A percentile compares a stretch with the other conserved stretches of the same genome.
phyloP scores from a whole-genome alignment of 1,140 invertebrate species.

The Diuraphis noxia region DNA sequence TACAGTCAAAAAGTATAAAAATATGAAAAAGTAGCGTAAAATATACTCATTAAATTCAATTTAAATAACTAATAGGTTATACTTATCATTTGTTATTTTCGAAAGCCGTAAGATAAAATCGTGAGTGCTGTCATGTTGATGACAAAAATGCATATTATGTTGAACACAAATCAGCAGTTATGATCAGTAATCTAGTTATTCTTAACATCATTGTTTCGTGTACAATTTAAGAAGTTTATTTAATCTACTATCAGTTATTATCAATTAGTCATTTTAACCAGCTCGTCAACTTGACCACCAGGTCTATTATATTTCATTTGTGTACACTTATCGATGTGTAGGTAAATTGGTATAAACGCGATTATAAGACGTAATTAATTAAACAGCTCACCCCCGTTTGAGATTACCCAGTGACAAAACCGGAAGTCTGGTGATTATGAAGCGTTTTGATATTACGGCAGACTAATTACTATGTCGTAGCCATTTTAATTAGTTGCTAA shows the following conservation, averaged over 20 bases:
- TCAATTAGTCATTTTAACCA: background rate
- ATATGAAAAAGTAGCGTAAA: no score
- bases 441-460: slow-evolving; percentile 36
- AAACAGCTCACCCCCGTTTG: background rate
- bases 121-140: no score
- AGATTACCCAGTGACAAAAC: slow-evolving; percentile 12
- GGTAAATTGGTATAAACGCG: background rate
- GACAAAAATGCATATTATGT: no score
- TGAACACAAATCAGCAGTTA: background rate
- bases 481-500: slow-evolving; percentile 48
- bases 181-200: background rate
- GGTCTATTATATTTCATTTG: background rate
- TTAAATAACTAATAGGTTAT: no score
- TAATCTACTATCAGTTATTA: background rate
- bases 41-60: no score
- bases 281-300: background rate
- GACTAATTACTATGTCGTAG: slow-evolving; percentile 41
- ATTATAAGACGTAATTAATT: slow-evolving; percentile 24
- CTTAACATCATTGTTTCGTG: background rate
- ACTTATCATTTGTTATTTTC: no score
- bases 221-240: background rate
- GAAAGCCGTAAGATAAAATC: no score
- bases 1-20: no score
- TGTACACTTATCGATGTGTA: background rate
- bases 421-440: slow-evolving; percentile 47